Conservation (phyloP, 2,888 invertebrate species). For the Drosophila greeni region DNA sequence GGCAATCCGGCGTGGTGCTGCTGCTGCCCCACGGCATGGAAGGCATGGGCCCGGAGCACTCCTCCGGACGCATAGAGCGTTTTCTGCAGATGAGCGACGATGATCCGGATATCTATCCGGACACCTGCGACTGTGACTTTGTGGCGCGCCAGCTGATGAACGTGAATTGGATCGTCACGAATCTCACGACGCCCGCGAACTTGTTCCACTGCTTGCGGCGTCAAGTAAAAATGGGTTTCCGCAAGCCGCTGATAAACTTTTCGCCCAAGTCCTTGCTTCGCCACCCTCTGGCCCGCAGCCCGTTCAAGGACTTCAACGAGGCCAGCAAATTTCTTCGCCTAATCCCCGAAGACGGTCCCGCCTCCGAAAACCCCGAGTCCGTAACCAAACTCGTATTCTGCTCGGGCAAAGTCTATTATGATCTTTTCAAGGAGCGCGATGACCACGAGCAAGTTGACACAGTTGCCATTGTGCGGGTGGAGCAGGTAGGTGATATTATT, state of each 20-base stretch:
- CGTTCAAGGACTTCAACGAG: constrained; percentile 93
- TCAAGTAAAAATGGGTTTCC: constrained; percentile 96
- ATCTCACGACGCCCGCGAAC: constrained; percentile 96
- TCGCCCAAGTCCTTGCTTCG: constrained; percentile 97
- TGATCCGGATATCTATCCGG: constrained; percentile 95
- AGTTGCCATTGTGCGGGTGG: constrained; percentile 89
- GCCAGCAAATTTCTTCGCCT: constrained; percentile 86
- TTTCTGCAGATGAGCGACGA: constrained; percentile 96
- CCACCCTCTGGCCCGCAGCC: constrained; percentile 94
- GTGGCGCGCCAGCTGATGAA: constrained; percentile 95
- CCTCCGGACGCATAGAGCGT: constrained; percentile 83
- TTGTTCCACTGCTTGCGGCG: constrained; percentile 96
- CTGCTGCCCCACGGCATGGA: constrained; percentile 98
- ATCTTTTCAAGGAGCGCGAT: constrained; percentile 84
- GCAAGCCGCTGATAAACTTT: constrained; percentile 97
- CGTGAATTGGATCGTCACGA: constrained; percentile 96
- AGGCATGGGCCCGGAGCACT: constrained; percentile 94
- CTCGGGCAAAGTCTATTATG: constrained; percentile 89
- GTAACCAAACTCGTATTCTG: constrained; percentile 89
- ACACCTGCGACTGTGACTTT: constrained; percentile 88
- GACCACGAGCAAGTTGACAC: constrained; percentile 83
- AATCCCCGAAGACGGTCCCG: constrained; percentile 83
- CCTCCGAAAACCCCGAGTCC: constrained; percentile 80
- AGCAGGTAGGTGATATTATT: constrained; percentile 81
- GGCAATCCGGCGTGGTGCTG: constrained; percentile 96